A percentile compares a stretch with the other conserved stretches of the same genome.
These are phyloP conservation scores for Calidris pugnax DNA, from an alignment of 2,113 vertebrate genomes.

Conservation along the genomic window DNA sequence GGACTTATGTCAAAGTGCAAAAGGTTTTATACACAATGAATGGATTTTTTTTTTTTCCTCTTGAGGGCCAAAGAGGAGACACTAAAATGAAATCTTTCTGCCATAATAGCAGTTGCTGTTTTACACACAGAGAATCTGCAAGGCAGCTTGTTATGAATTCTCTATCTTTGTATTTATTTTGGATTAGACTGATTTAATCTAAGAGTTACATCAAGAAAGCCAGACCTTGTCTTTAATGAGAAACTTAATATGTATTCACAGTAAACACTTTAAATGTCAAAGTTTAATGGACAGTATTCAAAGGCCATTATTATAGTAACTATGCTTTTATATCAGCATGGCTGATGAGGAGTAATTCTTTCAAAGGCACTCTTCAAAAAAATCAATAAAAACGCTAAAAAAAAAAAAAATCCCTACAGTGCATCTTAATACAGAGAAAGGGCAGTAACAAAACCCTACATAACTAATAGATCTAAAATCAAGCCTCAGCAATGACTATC, in stretches of 20 bases:
- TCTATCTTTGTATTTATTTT: constrained; percentile 66
- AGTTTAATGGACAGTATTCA: constrained; percentile 62
- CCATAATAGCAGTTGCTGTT: constrained; percentile 43
- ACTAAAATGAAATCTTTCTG: constrained; percentile 44
- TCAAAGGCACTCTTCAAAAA: constrained; percentile 15
- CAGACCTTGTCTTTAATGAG: constrained; percentile 49
- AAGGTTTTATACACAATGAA: constrained; percentile 76
- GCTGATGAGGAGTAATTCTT: constrained; percentile 16
- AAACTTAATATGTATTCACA: constrained; percentile 71
- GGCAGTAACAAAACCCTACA: not conserved
- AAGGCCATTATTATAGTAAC: constrained; percentile 40
- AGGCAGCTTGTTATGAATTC: constrained; percentile 52
- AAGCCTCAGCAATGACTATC: not conserved
- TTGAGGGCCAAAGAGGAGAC: constrained; percentile 41
- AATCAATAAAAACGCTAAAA: constrained; percentile 6
- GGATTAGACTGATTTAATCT: constrained; percentile 68
- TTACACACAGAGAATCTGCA: not conserved
- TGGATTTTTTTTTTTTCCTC: not conserved
- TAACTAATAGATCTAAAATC: not conserved
- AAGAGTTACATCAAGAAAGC: constrained; percentile 62
- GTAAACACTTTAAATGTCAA: constrained; percentile 58
- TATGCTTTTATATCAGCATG: constrained; percentile 27
- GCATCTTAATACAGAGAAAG: not conserved
- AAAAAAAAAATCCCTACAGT: not conserved
- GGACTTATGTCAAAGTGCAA: constrained; percentile 79